Conservation (phyloP, 2,797 vertebrate species). For the Typhlichthys eigenmanni region DNA sequence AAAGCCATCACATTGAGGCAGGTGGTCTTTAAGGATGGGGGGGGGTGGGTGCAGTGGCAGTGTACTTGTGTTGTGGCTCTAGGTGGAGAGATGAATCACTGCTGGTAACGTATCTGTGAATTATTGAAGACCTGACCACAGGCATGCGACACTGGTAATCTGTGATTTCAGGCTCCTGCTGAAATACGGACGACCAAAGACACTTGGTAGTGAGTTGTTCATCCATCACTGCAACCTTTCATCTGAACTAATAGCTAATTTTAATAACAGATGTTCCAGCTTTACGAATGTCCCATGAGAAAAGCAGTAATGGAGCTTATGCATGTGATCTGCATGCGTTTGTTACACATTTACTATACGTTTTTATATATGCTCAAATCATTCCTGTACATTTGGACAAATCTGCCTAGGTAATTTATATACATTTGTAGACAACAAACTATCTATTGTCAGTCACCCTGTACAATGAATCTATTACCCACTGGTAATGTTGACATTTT, state of each 20-base stretch:
- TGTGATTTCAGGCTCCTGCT: conserved; percentile 36
- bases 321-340: no score
- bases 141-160: conserved; percentile 36
- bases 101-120: conserved; percentile 51
- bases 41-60: conserved; percentile 5
- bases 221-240: conserved; percentile 18
- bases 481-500: no score
- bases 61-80: conserved; percentile 18
- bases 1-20: conserved; percentile 58
- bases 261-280: conserved; percentile 26
- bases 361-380: no score
- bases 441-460: no score
- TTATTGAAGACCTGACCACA: conserved; percentile 54
- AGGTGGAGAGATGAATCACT: conserved; percentile 49
- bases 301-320: no score
- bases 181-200: conserved; percentile 32
- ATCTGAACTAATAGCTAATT: conserved; percentile 5
- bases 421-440: no score
- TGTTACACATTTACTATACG: no score
- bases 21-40: conserved; percentile 48
- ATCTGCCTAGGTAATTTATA: no score
- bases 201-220: conserved; percentile 9
- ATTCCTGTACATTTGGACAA: no score
- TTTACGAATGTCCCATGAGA: conserved; percentile 15
- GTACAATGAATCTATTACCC: no score